Conservation (phyloP, 2,888 invertebrate species). For the Melipona bicolor region DNA sequence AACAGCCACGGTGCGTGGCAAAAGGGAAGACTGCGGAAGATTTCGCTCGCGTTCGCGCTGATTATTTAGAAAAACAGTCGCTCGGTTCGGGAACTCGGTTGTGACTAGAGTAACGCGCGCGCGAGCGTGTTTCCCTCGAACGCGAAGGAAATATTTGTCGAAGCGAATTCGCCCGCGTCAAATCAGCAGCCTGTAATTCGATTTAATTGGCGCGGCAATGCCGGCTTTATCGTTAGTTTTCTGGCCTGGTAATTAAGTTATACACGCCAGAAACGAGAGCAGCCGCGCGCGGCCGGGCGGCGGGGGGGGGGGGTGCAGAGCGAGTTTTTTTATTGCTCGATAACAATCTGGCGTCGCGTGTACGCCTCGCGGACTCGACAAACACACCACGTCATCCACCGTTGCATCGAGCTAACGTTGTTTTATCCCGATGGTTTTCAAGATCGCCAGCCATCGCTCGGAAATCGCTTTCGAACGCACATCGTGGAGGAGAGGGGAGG, state of each 20-base stretch:
- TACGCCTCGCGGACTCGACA: neutral
- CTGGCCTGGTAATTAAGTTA: slow-evolving; percentile 48
- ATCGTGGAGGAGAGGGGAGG: neutral
- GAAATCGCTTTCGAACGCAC: neutral
- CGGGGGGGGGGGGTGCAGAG: neutral
- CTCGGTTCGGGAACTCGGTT: no score
- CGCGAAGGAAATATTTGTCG: slow-evolving; percentile 36
- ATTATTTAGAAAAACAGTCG: slow-evolving; percentile 17
- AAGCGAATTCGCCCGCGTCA: slow-evolving; percentile 38
- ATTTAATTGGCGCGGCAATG: slow-evolving; percentile 37
- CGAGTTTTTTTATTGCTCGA: slow-evolving; percentile 48
- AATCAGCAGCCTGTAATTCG: slow-evolving; percentile 43
- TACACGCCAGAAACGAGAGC: slow-evolving; percentile 1
- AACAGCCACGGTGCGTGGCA: neutral
- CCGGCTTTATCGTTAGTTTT: slow-evolving; percentile 41
- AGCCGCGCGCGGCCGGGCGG: no score
- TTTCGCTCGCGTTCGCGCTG: slow-evolving; percentile 17
- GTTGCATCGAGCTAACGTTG: neutral
- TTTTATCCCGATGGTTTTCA: neutral
- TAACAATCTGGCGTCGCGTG: slow-evolving; percentile 44
- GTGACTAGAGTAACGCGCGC: no score
- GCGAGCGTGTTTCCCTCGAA: neutral
- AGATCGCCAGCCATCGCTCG: neutral
- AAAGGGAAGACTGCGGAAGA: neutral
- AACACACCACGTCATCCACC: neutral